phyloP scores from a whole-genome alignment of 2,888 invertebrate species.

The Linnaemya tessellans region DNA sequence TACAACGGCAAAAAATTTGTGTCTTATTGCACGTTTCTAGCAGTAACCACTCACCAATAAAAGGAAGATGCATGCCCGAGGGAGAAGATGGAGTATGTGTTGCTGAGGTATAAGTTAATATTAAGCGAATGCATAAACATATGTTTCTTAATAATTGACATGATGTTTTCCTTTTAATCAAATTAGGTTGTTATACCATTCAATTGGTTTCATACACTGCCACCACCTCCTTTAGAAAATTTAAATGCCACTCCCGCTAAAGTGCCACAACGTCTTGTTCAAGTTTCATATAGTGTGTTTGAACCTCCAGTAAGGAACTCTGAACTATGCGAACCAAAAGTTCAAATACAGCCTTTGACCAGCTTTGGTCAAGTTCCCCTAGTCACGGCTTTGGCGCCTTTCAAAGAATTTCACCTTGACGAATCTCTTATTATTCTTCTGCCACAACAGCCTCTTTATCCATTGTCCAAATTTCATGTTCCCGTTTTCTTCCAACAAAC shows the following conservation, averaged over 20 bases:
- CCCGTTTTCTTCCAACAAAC: slow-evolving; percentile 93
- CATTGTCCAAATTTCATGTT: slow-evolving; percentile 94
- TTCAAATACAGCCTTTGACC: slow-evolving; percentile 88
- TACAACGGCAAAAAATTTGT: slow-evolving; percentile 91
- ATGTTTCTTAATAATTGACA: neutral
- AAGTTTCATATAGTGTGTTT: slow-evolving; percentile 94
- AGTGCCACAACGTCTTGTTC: slow-evolving; percentile 89
- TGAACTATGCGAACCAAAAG: slow-evolving; percentile 89
- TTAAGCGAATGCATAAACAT: neutral
- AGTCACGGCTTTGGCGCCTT: slow-evolving; percentile 90
- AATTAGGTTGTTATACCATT: slow-evolving; percentile 90
- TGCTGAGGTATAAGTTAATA: slow-evolving; percentile 85
- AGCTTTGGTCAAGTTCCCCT: slow-evolving; percentile 88
- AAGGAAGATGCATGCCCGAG: slow-evolving; percentile 96
- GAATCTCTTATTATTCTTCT: slow-evolving; percentile 93
- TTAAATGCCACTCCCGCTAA: slow-evolving; percentile 84
- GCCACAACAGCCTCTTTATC: slow-evolving; percentile 94
- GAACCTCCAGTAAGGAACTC: slow-evolving; percentile 90
- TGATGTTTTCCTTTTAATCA: slow-evolving; percentile 7
- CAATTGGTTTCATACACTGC: slow-evolving; percentile 94
- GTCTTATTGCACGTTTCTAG: slow-evolving; percentile 90
- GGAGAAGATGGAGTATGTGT: slow-evolving; percentile 96
- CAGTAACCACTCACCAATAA: slow-evolving; percentile 86
- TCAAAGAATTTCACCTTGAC: slow-evolving; percentile 92
- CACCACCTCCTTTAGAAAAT: slow-evolving; percentile 86